Conservation (phyloP, 2,797 vertebrate species). For the Pteropus rufus region DNA sequence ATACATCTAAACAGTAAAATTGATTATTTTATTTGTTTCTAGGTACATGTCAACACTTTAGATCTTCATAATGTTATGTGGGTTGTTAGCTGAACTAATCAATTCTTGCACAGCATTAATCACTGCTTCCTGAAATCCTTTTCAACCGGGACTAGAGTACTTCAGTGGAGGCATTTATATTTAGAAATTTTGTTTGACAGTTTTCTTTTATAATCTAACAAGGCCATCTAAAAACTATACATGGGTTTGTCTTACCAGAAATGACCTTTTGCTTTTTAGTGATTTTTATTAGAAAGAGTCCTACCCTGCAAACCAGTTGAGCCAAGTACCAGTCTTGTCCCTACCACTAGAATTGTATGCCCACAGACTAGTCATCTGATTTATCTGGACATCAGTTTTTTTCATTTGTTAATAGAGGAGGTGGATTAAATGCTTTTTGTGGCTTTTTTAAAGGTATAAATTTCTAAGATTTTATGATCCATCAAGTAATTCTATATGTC, state of each 20-base stretch:
- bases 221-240: background rate
- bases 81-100: slow-evolving; percentile 1
- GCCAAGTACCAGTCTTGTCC: background rate
- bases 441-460: background rate
- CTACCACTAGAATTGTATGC: background rate
- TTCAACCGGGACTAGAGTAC: background rate
- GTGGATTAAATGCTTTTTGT: background rate
- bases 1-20: background rate
- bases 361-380: background rate
- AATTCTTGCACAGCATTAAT: background rate
- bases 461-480: slow-evolving; percentile 30
- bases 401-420: background rate
- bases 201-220: background rate
- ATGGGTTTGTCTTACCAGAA: background rate
- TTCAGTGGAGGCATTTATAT: background rate
- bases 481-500: background rate
- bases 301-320: background rate
- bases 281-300: background rate
- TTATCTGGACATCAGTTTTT: background rate
- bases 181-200: background rate
- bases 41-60: background rate
- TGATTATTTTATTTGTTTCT: background rate
- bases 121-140: background rate
- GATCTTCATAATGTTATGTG: background rate
- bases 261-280: background rate